Conservation (phyloP, 2,797 vertebrate species). For the Eutrigla gurnardus region DNA sequence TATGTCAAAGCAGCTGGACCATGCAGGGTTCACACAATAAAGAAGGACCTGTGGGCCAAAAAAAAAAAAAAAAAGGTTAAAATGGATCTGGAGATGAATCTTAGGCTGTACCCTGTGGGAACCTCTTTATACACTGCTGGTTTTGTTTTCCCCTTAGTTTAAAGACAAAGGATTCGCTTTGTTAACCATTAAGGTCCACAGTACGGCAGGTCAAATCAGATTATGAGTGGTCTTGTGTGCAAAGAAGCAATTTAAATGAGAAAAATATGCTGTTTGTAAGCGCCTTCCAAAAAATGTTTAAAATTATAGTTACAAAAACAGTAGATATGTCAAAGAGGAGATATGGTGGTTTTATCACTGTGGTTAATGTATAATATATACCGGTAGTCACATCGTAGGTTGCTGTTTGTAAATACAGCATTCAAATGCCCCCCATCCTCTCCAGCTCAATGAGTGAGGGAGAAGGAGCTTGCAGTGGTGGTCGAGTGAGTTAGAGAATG, state of each 20-base stretch:
- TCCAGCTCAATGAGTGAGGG: too few relatives aligned
- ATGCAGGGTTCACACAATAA: slow-evolving; percentile 40
- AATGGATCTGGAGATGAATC: slow-evolving; percentile 9
- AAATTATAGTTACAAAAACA: neutral
- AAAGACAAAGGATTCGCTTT: neutral
- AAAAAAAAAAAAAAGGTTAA: slow-evolving; percentile 9
- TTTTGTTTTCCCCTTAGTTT: neutral
- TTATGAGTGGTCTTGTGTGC: neutral
- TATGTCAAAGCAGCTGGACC: slow-evolving; percentile 71
- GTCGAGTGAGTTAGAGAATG: too few relatives aligned
- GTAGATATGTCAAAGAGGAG: neutral
- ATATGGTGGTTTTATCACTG: neutral
- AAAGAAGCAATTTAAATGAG: neutral
- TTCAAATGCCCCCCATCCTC: too few relatives aligned
- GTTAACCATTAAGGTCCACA: neutral
- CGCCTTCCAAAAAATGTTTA: neutral
- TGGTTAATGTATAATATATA: neutral
- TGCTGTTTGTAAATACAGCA: too few relatives aligned
- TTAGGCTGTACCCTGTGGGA: neutral
- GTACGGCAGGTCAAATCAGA: neutral
- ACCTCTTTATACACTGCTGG: neutral
- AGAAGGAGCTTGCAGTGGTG: too few relatives aligned
- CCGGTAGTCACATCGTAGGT: too few relatives aligned
- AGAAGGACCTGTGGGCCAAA: slow-evolving; percentile 23
- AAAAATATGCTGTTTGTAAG: neutral